Conservation (phyloP, 2,888 invertebrate genomes). For the Carabus problematicus region DNA sequence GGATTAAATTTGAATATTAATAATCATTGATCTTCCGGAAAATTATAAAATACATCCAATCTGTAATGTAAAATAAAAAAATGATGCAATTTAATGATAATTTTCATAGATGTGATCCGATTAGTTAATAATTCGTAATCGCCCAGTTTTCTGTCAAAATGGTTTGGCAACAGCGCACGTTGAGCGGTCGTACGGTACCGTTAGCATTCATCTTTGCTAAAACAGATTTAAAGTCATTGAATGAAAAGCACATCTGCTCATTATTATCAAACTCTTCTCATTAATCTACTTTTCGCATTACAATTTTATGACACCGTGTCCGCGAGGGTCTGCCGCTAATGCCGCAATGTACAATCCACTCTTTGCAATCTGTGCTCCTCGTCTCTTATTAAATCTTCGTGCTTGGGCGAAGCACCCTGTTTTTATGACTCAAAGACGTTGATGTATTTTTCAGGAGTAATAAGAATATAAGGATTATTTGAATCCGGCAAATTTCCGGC, state of each 20-base stretch:
- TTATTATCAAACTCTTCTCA: conserved; percentile 43
- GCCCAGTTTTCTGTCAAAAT: too few relatives aligned
- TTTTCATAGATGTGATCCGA: too few relatives aligned
- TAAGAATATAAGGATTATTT: conserved; percentile 42
- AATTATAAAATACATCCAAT: neutral
- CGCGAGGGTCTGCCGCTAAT: conserved; percentile 8
- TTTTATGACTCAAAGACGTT: conserved; percentile 40
- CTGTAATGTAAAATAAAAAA: neutral
- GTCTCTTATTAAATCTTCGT: conserved; percentile 40
- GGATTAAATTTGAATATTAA: too few relatives aligned
- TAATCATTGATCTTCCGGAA: too few relatives aligned
- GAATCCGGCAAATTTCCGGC: conserved; percentile 22
- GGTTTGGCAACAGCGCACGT: too few relatives aligned
- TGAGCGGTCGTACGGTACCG: too few relatives aligned
- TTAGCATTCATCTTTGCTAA: neutral
- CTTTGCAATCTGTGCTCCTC: conserved; percentile 34
- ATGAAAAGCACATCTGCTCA: conserved; percentile 43
- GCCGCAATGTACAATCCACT: conserved; percentile 26
- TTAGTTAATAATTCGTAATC: too few relatives aligned
- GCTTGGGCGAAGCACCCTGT: conserved; percentile 25
- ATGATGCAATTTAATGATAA: too few relatives aligned
- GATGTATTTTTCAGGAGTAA: conserved; percentile 41
- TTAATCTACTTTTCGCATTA: conserved; percentile 43
- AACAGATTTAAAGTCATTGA: conserved; percentile 37
- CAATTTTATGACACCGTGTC: conserved; percentile 36